Evolutionary conservation across 1,140 invertebrate species (phyloP), one percentile per base, ranked within the genome.

Genomic region (Rhopalosiphum padi): DNA sequence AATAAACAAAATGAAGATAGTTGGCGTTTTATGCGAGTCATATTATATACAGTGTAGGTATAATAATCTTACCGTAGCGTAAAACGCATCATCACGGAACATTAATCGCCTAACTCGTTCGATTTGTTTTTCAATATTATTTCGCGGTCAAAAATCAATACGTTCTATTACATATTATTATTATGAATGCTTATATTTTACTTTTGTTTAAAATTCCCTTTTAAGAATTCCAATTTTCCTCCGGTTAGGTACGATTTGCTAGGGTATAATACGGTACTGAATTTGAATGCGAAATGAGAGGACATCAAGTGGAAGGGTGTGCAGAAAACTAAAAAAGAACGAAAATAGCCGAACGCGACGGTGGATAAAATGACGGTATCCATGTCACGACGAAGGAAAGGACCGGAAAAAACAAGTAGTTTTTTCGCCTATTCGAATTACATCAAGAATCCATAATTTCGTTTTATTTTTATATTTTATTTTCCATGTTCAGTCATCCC

Each of bases 271-370:
- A 77, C 5, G 15, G 30, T 77, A 77, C 60, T 77, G 60, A 77
- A 77, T 77, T 77, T 77, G 30, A 77, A 77, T 77, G 60, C 60
- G 15, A 77, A 77, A 77, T 77, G 30, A 77, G 60, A 77, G n/a
- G 60, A 77, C 15, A 77, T 77, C 30, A 77, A n/a, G 60, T 77
- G 30, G 60, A 77, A 77, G 60, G 60, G 60, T n/a, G 60, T n/a
- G n/a, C 15, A 77, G 60, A 77, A n/a, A 21, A 77, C 60, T 77
- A 35, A 77, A 77, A 60, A 55, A n/a, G 15, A n/a, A 77, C n/a
- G n/a, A n/a, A 77, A 77, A 77, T 77, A 77, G n/a, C 60, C n/a
- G 60, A 77, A 77, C 60, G 15, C 60, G 60, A 77, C n/a, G 60
- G 60, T n/a, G 60, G n/a, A n/a, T 30, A 77, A 77, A n/a, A 77